Base-by-base conservation (phyloP, 92 coral and sea anemone genomes). In the Palythoa grandis region DNA sequence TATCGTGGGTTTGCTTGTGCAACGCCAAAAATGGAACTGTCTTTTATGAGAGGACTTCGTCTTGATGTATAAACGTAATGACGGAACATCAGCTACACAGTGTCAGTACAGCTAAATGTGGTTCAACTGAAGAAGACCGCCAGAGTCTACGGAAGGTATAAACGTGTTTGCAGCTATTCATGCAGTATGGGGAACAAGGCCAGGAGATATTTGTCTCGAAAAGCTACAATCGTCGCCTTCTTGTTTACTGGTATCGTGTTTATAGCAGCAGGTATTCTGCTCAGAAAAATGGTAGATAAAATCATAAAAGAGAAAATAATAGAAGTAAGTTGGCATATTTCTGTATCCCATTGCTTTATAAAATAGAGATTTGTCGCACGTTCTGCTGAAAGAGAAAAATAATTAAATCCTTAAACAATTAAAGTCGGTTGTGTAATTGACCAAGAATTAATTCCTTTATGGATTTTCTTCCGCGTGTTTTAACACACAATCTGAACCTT, bases 21-120 rank as follows among this genome's bases (percentile, higher is more conserved):
- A 65, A 22, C 4, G 19, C 83, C 83, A 78, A 22, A 78, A 38
- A 78, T 78, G 83, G 83, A 78, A 20, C 70, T 58, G 71, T 58
- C n/a, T 20, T 60, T 15, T 2, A 15, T 20, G 22, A 60, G 5
- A 60, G 67, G 67, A 60, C 67, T 60, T 60, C 16, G 22, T 6
- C 67, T 15, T 17, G 20, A 19, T 60, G 25, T 60, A 60, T 60
- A 60, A 60, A 60, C 67, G 15, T 7, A 20, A 19, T 60, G 67
- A 60, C 16, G 8, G 1, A 6, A 17, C 8, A 60, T 3, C 20
- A 60, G 0, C 22, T 15, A 60, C 16, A 60, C 39, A 8, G 39
- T 4, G 79, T n/a, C 39, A 22, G 0, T 5, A 1, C 48, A 40
- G 2, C 7, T 11, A 9, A 23, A 20, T 11, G 19, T 24, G 78